A percentile compares a stretch with the other conserved stretches of the same genome.
Conservation (phyloP, 2,113 vertebrate species). For the Ptychochromis oligacanthus region DNA sequence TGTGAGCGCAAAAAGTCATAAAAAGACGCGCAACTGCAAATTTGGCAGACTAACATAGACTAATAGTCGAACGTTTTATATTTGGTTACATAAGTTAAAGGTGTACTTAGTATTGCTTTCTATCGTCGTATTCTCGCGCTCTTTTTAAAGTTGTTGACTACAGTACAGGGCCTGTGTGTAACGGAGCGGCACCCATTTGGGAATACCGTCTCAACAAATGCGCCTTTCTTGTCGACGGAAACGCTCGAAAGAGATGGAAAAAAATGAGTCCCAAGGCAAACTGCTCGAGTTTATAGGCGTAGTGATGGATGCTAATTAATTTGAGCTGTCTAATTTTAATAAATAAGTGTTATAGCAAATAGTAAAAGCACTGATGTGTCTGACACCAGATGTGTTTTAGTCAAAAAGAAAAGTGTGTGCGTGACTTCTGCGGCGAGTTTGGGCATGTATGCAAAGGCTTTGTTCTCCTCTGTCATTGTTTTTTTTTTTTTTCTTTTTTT, state of each 20-base stretch:
- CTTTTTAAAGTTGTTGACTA: constrained; percentile 61
- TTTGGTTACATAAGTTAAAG: background rate
- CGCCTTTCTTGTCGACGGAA: constrained; percentile 64
- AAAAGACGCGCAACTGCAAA: constrained; percentile 18
- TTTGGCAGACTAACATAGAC: too few species aligned
- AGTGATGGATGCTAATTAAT: background rate
- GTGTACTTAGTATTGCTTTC: background rate
- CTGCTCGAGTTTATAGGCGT: background rate
- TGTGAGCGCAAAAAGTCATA: constrained; percentile 1
- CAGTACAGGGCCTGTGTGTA: constrained; percentile 32
- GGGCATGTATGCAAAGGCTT: constrained; percentile 33
- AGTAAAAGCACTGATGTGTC: background rate
- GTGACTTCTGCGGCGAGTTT: constrained; percentile 43
- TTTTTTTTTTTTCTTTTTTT: background rate
- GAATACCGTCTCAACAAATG: constrained; percentile 63
- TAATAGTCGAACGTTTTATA: background rate
- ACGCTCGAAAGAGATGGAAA: background rate
- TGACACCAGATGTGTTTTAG: constrained; percentile 35
- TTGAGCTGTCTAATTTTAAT: background rate
- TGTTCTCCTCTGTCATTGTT: background rate
- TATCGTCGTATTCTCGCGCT: constrained; percentile 61
- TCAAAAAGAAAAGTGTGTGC: constrained; percentile 3
- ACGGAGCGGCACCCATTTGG: constrained; percentile 42
- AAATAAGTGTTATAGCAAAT: background rate
- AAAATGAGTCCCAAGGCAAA: background rate